Percentiles rank a stretch among this genome's conserved stretches.
Conservation (phyloP, 2,113 vertebrate species). For the Numenius arquata region DNA sequence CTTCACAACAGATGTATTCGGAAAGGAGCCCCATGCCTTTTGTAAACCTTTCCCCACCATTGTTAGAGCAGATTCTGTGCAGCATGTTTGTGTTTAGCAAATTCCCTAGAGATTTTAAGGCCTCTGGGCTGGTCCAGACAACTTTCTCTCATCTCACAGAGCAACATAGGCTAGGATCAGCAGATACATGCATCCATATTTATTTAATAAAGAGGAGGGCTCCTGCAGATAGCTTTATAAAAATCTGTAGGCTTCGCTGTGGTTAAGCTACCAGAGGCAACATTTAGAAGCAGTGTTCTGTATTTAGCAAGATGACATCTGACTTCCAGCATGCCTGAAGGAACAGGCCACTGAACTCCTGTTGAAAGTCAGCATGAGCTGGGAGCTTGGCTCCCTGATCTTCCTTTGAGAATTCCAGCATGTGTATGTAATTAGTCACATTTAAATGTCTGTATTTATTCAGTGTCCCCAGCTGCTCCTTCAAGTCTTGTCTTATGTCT, state of each 20-base stretch:
- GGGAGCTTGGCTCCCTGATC: slow-evolving; percentile 35
- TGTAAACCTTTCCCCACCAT: neutral
- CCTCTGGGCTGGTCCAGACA: neutral
- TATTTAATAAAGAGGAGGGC: neutral
- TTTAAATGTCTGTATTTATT: slow-evolving; percentile 63
- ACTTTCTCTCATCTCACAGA: neutral
- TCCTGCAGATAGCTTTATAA: neutral
- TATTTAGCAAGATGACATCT: slow-evolving; percentile 68
- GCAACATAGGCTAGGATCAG: neutral
- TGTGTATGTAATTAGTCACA: slow-evolving; percentile 64
- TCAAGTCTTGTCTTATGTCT: slow-evolving; percentile 35
- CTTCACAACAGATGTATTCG: rapidly evolving
- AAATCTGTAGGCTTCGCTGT: neutral
- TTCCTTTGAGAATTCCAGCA: slow-evolving; percentile 58
- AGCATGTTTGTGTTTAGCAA: neutral
- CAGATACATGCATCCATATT: neutral
- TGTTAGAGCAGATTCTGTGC: neutral
- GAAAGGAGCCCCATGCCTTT: neutral
- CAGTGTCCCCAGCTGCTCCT: slow-evolving; percentile 55
- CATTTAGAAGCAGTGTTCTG: slow-evolving; percentile 46
- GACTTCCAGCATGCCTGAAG: slow-evolving; percentile 44
- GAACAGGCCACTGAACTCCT: slow-evolving; percentile 35
- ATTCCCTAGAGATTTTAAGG: neutral
- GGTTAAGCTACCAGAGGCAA: neutral
- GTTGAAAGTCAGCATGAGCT: slow-evolving; percentile 40